Base-by-base conservation (phyloP, 2,888 invertebrate genomes). In the Microplitis deprimator region DNA sequence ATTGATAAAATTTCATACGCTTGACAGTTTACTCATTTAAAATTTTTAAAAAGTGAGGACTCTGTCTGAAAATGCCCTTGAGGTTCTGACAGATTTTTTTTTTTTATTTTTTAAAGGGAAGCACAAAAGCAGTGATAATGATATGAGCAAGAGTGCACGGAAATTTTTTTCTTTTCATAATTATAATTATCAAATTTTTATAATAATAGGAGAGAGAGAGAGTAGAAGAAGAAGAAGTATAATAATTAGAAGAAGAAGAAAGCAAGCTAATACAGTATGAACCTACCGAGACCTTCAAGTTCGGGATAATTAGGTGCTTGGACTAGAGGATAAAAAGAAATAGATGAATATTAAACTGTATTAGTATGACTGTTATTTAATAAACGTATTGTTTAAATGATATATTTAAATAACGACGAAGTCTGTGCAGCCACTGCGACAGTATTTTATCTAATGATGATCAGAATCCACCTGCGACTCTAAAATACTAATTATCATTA, bases 221-320 rank as follows among this genome's bases (percentile, higher is more conserved):
- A 79, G 65, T 41, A 77, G 73, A 75, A 78, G 74, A 70, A 75
- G 69, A 78, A 73, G 75, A 72, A 72, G 81, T 3, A 41, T 5
- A 10, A 10, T 7, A 41, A 10, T 41, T 59, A 78, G 73, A 75
- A 78, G 71, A 75, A 72, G 70, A 81, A 83, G 83, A 85, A 81
- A 86, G 83, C 84, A 87, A 87, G 86, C 87, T 87, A 89, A 89
- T 88, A 89, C 87, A 87, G 87, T 88, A 88, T 88, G 87, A 90
- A 92, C 92, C 90, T 92, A 92, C 92, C 92, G 91, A 92, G 90
- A 89, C 91, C 91, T 90, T 92, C 92, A 86, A 92, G 91, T 90
- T 91, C 91, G 90, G 92, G 92, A 91, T 92, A 92, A 90, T 92
- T 91, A 90, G 92, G 92, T 91, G 92, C 92, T 90, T 92, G 92